phyloP scores from a whole-genome alignment of 2,888 invertebrate genomes.

The Schizaphis graminum region DNA sequence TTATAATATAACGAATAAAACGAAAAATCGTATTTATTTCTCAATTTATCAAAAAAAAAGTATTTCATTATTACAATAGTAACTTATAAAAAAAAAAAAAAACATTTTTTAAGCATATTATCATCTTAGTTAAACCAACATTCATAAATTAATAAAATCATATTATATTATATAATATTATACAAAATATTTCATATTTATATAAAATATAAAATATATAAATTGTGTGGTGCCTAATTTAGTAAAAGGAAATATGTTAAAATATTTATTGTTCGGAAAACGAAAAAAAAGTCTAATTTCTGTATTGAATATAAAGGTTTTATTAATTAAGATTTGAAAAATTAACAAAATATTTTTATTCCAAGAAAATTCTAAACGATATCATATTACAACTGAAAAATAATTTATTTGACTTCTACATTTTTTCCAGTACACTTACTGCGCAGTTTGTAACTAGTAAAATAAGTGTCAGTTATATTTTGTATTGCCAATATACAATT shows the following conservation, averaged over 20 bases:
- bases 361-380: neutral
- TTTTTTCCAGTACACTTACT: neutral
- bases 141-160: neutral
- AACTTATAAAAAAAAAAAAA: neutral
- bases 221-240: accelerated
- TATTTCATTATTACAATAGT: neutral
- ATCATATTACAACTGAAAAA: neutral
- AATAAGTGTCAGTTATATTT: neutral
- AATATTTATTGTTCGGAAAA: neutral
- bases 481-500: neutral
- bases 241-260: neutral
- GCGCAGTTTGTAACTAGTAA: neutral
- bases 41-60: neutral
- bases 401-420: neutral
- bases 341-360: neutral
- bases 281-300: neutral
- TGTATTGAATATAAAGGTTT: neutral
- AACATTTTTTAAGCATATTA: neutral
- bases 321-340: neutral
- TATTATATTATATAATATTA: neutral
- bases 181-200: neutral
- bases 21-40: neutral
- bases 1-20: neutral
- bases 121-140: neutral
- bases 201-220: neutral